A percentile compares a stretch with the other conserved stretches of the same genome.
Conservation (phyloP, 2,888 invertebrate species). For the Hypena proboscidalis region DNA sequence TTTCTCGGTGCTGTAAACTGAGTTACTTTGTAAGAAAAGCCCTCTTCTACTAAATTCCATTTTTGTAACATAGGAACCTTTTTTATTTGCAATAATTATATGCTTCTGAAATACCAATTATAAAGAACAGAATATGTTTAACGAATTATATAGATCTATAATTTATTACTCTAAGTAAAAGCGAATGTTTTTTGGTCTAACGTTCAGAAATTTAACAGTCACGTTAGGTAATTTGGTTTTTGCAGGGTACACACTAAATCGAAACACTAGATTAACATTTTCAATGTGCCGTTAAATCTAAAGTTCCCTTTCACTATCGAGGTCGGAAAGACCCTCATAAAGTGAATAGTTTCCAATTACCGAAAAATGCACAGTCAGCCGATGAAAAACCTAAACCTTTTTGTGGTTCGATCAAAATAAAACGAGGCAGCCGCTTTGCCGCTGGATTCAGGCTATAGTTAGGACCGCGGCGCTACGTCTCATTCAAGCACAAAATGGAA, state of each 20-base stretch:
- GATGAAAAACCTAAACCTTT: constrained; percentile 48
- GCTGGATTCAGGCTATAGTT: constrained; percentile 65
- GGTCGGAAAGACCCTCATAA: constrained; percentile 37
- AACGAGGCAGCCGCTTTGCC: constrained; percentile 63
- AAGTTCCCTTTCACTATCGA: constrained; percentile 27
- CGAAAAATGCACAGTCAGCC: constrained; percentile 48
- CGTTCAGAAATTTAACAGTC: too few relatives aligned
- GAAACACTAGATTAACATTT: constrained; percentile 15
- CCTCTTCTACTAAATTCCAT: too few relatives aligned
- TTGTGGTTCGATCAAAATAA: constrained; percentile 67
- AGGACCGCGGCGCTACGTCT: constrained; percentile 59
- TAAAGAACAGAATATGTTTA: too few relatives aligned
- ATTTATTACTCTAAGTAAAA: too few relatives aligned
- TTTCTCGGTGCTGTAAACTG: too few relatives aligned
- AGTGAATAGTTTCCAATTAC: constrained; percentile 51
- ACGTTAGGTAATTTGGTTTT: too few relatives aligned
- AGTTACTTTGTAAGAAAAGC: too few relatives aligned
- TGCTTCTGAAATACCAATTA: too few relatives aligned
- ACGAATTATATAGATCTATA: too few relatives aligned
- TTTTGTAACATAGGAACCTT: too few relatives aligned
- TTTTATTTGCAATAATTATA: too few relatives aligned
- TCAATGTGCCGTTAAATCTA: constrained; percentile 30
- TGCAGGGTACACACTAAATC: background rate
- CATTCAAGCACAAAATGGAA: constrained; percentile 79
- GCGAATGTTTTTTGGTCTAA: too few relatives aligned